Percentiles rank a stretch among this genome's conserved stretches.
These are phyloP conservation scores for Phasianus colchicus DNA, from an alignment of 2,113 vertebrate species.

Conservation along the genomic window DNA sequence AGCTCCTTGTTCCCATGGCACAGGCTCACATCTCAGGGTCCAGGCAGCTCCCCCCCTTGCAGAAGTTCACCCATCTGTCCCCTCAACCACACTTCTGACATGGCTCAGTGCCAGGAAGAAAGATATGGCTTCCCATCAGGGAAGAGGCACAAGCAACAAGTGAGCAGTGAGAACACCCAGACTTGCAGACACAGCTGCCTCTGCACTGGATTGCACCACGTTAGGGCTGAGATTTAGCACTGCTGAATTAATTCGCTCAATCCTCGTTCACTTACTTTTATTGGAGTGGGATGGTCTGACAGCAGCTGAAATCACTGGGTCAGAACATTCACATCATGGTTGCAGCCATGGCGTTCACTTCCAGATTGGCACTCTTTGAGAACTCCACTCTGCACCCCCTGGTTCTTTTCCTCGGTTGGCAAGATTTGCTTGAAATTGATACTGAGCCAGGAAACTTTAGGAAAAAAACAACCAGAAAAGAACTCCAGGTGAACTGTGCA, in stretches of 20 bases:
- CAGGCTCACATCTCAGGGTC: background rate
- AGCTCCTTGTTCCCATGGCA: background rate
- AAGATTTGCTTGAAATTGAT: background rate
- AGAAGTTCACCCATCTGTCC: background rate
- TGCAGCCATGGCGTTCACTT: background rate
- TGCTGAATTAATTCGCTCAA: background rate
- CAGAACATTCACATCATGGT: background rate
- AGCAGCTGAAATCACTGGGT: background rate
- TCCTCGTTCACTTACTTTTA: background rate
- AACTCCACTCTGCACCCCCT: background rate
- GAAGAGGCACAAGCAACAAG: background rate
- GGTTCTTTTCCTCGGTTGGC: background rate
- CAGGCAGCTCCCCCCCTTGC: background rate
- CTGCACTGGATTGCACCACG: background rate
- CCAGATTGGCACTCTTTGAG: background rate
- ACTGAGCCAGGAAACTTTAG: background rate
- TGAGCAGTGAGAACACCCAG: background rate
- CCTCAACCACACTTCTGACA: background rate
- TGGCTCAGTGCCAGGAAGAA: slow-evolving; percentile 13
- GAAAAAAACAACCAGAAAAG: background rate
- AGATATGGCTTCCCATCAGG: background rate
- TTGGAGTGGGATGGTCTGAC: background rate
- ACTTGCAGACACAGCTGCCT: background rate
- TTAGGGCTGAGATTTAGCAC: background rate
- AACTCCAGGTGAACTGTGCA: background rate